phyloP scores from a whole-genome alignment of 1,140 invertebrate genomes.

The Bombus pyrosoma region DNA sequence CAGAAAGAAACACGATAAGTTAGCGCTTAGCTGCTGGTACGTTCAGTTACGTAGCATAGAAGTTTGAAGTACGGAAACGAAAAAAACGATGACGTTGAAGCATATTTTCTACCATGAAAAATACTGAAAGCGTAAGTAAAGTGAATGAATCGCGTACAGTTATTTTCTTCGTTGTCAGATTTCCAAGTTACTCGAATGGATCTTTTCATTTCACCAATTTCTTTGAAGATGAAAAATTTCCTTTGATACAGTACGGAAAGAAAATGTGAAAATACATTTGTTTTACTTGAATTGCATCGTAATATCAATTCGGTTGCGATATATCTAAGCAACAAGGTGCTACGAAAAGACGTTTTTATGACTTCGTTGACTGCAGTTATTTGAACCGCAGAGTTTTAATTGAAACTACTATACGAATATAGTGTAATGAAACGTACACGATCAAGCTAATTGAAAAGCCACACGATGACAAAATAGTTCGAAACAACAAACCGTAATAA shows the following conservation, averaged over 20 bases:
- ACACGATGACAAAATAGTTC: conserved; percentile 21
- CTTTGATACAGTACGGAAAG: not conserved
- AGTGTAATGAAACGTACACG: conserved; percentile 6
- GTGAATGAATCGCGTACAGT: too few species aligned
- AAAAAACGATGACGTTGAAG: not conserved
- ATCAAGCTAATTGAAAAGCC: conserved; percentile 56
- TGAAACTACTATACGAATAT: conserved; percentile 49
- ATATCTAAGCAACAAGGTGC: too few species aligned
- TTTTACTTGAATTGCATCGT: not conserved
- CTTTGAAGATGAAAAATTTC: not conserved
- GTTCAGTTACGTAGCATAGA: not conserved
- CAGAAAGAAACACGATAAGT: not conserved
- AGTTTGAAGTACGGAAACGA: not conserved
- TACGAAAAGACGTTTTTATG: not conserved
- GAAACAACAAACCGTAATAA: conserved; percentile 45
- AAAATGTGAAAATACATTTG: not conserved
- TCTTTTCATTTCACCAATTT: not conserved
- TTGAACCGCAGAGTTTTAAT: conserved; percentile 41
- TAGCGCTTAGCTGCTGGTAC: not conserved
- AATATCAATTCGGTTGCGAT: too few species aligned
- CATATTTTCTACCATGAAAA: not conserved
- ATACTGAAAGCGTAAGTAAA: conserved; percentile 1
- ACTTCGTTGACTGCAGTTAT: conserved; percentile 35
- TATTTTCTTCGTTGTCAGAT: not conserved
- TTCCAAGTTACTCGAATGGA: too few species aligned